Evolutionary conservation across 2,113 vertebrate genomes (phyloP).

Genomic region (Hydrochoerus hydrochaeris): DNA sequence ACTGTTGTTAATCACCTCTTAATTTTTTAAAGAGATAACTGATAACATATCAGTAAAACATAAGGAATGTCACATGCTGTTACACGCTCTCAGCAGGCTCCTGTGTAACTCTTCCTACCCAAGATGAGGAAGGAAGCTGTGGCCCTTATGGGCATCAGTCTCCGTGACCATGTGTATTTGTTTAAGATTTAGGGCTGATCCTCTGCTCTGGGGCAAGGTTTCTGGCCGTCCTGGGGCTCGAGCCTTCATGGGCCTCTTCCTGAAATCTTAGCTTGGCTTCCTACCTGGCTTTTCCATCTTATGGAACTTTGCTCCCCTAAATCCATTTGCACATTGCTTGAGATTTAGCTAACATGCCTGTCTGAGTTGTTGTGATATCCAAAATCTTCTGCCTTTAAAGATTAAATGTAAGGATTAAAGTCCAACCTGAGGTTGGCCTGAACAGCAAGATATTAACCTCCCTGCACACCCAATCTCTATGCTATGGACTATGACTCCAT

Average conservation of each 20-base stretch:
- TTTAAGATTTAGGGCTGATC: neutral
- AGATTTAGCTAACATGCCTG: neutral
- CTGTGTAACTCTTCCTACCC: neutral
- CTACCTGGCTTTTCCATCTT: neutral
- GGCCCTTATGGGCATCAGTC: rapidly evolving
- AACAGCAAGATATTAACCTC: neutral
- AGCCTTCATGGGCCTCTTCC: neutral
- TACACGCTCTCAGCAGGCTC: neutral
- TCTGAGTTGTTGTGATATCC: neutral
- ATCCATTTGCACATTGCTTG: conserved; percentile 4
- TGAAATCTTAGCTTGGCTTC: neutral
- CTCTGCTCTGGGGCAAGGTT: neutral
- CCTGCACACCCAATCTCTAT: neutral
- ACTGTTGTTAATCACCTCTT: neutral
- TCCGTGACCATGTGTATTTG: rapidly evolving
- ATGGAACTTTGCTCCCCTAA: neutral
- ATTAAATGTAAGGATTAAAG: conserved; percentile 41
- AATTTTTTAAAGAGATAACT: conserved; percentile 35
- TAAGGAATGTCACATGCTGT: neutral
- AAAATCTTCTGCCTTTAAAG: neutral
- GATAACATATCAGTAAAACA: conserved; percentile 52
- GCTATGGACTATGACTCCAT: no score
- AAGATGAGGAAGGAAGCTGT: neutral
- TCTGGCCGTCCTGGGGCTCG: neutral
- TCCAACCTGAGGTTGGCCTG: neutral